A percentile compares a stretch with the other conserved stretches of the same genome.
Evolutionary conservation across 1,140 invertebrate species (phyloP).

Genomic region (Cydia pomonella): DNA sequence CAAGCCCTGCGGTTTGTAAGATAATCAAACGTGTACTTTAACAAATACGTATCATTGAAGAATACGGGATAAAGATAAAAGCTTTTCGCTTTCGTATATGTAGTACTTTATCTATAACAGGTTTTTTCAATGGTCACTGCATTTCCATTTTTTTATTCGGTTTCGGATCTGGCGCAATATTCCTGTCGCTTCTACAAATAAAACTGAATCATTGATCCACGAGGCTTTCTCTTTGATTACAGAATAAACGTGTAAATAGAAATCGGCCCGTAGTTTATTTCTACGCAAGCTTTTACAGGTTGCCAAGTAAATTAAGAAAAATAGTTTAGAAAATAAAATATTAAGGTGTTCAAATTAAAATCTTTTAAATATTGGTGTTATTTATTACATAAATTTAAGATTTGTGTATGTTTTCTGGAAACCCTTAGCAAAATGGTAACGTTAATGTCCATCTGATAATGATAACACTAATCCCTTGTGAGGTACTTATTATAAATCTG

Average conservation of each 20-base stretch:
- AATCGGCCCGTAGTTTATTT: conserved; percentile 7
- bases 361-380: too few species aligned
- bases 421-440: too few species aligned
- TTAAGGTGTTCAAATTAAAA: too few species aligned
- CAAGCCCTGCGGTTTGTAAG: too few species aligned
- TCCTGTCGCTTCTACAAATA: conserved; percentile 11
- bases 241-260: conserved; percentile 21
- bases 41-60: neutral
- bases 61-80: neutral
- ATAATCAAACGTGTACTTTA: neutral
- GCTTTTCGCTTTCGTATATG: neutral
- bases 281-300: neutral
- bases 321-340: conserved; percentile 5
- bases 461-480: too few species aligned
- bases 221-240: conserved; percentile 30
- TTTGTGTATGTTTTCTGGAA: too few species aligned
- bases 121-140: neutral
- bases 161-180: conserved; percentile 6
- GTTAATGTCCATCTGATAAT: too few species aligned
- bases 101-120: neutral
- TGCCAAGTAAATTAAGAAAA: neutral
- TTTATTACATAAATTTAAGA: too few species aligned
- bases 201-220: conserved; percentile 18
- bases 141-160: neutral
- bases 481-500: too few species aligned